These are phyloP conservation scores for Catotricha subobsoleta DNA, from an alignment of 2,888 invertebrate genomes.

Conservation along the genomic window DNA sequence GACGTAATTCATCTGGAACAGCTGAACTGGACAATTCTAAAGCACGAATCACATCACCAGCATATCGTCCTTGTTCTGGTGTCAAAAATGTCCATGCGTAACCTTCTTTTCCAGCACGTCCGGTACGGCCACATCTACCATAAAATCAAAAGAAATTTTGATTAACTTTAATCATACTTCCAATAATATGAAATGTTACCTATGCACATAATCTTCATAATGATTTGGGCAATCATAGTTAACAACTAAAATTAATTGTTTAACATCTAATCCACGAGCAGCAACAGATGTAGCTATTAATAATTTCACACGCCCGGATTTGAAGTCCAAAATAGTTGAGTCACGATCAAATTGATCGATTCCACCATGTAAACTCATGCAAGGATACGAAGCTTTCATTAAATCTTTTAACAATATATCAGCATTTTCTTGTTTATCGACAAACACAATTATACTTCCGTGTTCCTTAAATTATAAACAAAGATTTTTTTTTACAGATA, in stretches of 20 bases:
- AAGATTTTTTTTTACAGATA: neutral
- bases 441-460: conserved; percentile 92
- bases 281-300: conserved; percentile 97
- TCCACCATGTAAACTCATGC: conserved; percentile 95
- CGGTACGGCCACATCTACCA: conserved; percentile 70
- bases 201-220: conserved; percentile 98
- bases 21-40: conserved; percentile 64
- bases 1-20: conserved; percentile 60
- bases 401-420: conserved; percentile 83
- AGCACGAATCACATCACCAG: conserved; percentile 84
- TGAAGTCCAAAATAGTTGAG: conserved; percentile 94
- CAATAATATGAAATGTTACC: conserved; percentile 23
- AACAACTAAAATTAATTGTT: conserved; percentile 89
- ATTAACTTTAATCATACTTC: neutral
- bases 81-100: conserved; percentile 95
- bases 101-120: conserved; percentile 88
- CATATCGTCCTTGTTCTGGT: conserved; percentile 81
- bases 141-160: conserved; percentile 1
- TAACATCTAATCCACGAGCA: conserved; percentile 95
- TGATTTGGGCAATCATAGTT: conserved; percentile 99
- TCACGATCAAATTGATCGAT: conserved; percentile 99
- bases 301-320: conserved; percentile 79
- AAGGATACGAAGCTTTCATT: conserved; percentile 91
- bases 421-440: conserved; percentile 96
- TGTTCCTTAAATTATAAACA: conserved; percentile 40